Evolutionary conservation across 2,888 invertebrate species (phyloP).

Genomic region (Epirrita christyi): DNA sequence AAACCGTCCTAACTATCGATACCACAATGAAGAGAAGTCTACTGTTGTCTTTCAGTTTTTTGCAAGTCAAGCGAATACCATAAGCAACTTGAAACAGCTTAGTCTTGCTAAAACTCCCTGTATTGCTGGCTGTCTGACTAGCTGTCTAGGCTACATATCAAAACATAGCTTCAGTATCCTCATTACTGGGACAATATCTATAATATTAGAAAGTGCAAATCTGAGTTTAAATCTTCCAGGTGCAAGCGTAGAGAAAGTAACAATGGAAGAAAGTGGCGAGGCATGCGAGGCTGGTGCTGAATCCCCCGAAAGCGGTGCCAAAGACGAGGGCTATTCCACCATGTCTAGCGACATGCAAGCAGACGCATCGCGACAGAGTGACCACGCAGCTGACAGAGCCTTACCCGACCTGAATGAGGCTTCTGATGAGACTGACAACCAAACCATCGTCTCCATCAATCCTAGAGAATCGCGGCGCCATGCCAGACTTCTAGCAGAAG

Average conservation of each 20-base stretch:
- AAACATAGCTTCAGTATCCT: too few relatives aligned
- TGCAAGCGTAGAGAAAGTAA: slow-evolving; percentile 63
- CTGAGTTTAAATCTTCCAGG: slow-evolving; percentile 50
- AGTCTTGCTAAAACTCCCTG: too few relatives aligned
- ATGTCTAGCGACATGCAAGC: slow-evolving; percentile 93
- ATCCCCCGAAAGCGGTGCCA: slow-evolving; percentile 90
- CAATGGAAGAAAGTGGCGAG: slow-evolving; percentile 77
- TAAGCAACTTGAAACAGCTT: too few relatives aligned
- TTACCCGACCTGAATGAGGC: slow-evolving; percentile 90
- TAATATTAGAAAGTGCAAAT: too few relatives aligned
- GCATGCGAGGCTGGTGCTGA: slow-evolving; percentile 89
- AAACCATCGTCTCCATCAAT: slow-evolving; percentile 80
- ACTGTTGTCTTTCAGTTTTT: too few relatives aligned
- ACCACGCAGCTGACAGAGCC: slow-evolving; percentile 82
- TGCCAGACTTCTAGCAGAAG: slow-evolving; percentile 85
- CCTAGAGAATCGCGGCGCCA: slow-evolving; percentile 80
- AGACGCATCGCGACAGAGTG: slow-evolving; percentile 86
- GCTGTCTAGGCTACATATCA: too few relatives aligned
- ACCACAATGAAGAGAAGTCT: too few relatives aligned
- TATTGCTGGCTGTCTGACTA: too few relatives aligned
- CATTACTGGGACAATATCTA: too few relatives aligned
- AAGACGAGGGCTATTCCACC: slow-evolving; percentile 93
- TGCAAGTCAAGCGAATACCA: too few relatives aligned
- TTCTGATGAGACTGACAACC: slow-evolving; percentile 88
- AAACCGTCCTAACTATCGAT: background rate